Percentiles rank a stretch among this genome's conserved stretches.
Evolutionary conservation across 2,113 vertebrate species (phyloP).

Genomic region (Pollachius pollachius): DNA sequence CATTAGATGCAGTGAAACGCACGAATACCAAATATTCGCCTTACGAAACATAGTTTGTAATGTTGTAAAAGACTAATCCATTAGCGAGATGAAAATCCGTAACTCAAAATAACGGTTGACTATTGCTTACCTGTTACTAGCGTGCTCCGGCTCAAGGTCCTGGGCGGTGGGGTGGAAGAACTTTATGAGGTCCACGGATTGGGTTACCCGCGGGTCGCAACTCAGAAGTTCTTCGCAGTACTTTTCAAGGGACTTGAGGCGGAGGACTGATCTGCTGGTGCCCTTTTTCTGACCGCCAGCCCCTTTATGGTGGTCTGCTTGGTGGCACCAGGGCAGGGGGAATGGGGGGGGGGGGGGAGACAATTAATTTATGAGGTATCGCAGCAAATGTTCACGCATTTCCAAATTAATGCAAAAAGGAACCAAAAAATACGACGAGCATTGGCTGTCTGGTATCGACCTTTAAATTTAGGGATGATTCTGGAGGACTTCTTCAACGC

Average conservation of each 20-base stretch:
- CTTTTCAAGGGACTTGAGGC: conserved; percentile 75
- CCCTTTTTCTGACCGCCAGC: conserved; percentile 13
- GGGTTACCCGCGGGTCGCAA: conserved; percentile 53
- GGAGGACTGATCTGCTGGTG: conserved; percentile 45
- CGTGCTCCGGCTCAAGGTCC: conserved; percentile 78
- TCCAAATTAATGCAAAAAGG: no score
- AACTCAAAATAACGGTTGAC: neutral
- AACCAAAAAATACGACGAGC: no score
- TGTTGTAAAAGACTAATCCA: no score
- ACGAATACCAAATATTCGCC: neutral
- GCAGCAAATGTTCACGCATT: no score
- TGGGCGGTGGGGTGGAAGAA: conserved; percentile 81
- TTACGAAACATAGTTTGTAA: neutral
- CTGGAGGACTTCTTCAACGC: conserved; percentile 67
- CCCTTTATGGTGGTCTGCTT: conserved; percentile 34
- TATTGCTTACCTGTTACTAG: conserved; percentile 78
- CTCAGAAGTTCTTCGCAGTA: conserved; percentile 78
- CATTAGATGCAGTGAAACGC: neutral
- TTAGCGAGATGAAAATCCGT: neutral
- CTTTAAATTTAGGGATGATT: conserved; percentile 67
- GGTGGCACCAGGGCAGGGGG: no score
- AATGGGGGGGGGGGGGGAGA: no score
- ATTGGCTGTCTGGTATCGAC: conserved; percentile 31
- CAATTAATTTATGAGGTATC: no score
- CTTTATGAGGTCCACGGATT: conserved; percentile 57